Conservation (phyloP, 2,888 invertebrate genomes). For the Patella pellucida region DNA sequence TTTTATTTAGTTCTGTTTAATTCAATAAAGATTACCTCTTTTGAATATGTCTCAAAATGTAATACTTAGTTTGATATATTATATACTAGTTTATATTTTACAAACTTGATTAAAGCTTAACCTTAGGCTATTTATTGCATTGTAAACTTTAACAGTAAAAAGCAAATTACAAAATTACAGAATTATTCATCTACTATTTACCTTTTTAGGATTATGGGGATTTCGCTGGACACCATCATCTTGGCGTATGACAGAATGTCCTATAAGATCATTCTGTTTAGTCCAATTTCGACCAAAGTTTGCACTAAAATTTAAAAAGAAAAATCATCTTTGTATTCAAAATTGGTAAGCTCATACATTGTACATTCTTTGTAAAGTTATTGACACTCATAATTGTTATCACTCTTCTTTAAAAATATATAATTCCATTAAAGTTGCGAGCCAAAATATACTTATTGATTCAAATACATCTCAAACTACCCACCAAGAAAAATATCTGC, state of each 20-base stretch:
- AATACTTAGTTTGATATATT: too few relatives aligned
- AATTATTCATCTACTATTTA: conserved; percentile 19
- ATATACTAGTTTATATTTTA: too few relatives aligned
- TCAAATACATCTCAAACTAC: too few relatives aligned
- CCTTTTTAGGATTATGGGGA: conserved; percentile 50
- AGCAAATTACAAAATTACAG: background rate
- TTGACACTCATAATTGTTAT: background rate
- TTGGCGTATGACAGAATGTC: conserved; percentile 40
- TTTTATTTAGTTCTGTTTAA: background rate
- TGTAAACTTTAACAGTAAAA: too few relatives aligned
- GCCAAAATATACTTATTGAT: too few relatives aligned
- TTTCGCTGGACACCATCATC: conserved; percentile 54
- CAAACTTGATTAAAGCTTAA: too few relatives aligned
- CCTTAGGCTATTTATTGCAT: too few relatives aligned
- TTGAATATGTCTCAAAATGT: too few relatives aligned
- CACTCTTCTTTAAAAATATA: too few relatives aligned
- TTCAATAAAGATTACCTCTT: too few relatives aligned
- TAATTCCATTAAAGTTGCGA: too few relatives aligned
- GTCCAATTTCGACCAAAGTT: conserved; percentile 46
- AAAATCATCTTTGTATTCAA: background rate
- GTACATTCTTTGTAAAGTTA: background rate
- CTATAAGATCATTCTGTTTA: conserved; percentile 27
- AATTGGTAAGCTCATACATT: background rate
- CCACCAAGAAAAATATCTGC: too few relatives aligned
- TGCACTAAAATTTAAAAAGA: conserved; percentile 36